These are phyloP conservation scores for Augiades crinisus DNA, from an alignment of 2,888 invertebrate genomes.

Conservation along the genomic window DNA sequence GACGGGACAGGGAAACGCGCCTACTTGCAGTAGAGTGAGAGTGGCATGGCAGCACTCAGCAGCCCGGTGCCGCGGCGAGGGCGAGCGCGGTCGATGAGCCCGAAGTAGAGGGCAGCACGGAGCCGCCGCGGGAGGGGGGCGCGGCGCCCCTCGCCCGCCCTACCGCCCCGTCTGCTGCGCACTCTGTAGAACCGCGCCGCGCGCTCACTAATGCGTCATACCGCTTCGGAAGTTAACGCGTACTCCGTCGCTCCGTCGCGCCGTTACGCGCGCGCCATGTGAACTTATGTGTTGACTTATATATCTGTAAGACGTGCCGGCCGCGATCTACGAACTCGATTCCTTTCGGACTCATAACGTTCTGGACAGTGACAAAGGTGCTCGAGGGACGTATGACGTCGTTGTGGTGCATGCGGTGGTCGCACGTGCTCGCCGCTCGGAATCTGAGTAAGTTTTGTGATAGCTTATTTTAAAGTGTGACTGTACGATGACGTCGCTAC, in stretches of 20 bases:
- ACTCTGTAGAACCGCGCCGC: constrained; percentile 68
- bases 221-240: constrained; percentile 66
- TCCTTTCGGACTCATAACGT: constrained; percentile 34
- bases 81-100: constrained; percentile 79
- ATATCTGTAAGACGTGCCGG: constrained; percentile 34
- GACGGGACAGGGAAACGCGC: constrained; percentile 43
- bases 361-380: constrained; percentile 66
- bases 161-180: constrained; percentile 63
- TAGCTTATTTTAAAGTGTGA: constrained; percentile 75
- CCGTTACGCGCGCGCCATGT: constrained; percentile 71
- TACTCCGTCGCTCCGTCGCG: constrained; percentile 44
- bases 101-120: constrained; percentile 66
- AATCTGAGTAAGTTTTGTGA: constrained; percentile 67
- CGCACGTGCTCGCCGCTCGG: constrained; percentile 64
- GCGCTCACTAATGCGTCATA: constrained; percentile 80
- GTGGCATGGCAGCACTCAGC: constrained; percentile 42
- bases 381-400: constrained; percentile 50
- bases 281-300: constrained; percentile 69
- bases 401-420: constrained; percentile 55
- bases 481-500: constrained; percentile 55
- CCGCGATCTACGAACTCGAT: constrained; percentile 33
- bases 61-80: constrained; percentile 56
- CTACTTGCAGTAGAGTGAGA: constrained; percentile 52
- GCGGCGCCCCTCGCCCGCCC: constrained; percentile 47
- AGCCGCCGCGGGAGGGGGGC: constrained; percentile 50